A percentile compares a stretch with the other conserved stretches of the same genome.
Conservation (phyloP, 1,140 invertebrate species). For the Eueides isabella region DNA sequence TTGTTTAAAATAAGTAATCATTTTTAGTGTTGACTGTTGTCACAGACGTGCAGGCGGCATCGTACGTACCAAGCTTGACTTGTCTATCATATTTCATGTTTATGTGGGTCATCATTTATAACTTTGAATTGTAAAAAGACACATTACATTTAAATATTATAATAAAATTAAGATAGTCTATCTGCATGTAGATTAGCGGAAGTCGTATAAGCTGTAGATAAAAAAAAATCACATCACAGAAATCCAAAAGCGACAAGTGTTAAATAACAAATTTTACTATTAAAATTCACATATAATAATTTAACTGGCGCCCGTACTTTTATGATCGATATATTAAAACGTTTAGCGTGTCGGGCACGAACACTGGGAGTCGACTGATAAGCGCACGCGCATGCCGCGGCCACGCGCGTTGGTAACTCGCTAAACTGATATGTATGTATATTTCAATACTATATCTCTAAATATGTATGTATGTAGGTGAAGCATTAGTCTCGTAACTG, state of each 20-base stretch:
- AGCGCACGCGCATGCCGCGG: slow-evolving; percentile 54
- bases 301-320: slow-evolving; percentile 3
- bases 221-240: background rate
- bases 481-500: background rate
- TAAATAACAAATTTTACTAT: background rate
- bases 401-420: slow-evolving; percentile 40
- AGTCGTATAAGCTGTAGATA: background rate
- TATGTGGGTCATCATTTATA: background rate
- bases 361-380: slow-evolving; percentile 67
- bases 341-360: slow-evolving; percentile 27
- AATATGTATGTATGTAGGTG: background rate
- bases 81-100: slow-evolving; percentile 18
- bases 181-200: no score
- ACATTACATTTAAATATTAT: background rate
- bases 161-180: background rate
- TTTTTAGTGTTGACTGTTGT: background rate
- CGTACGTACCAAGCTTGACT: background rate
- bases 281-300: background rate
- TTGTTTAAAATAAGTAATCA: background rate
- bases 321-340: slow-evolving; percentile 29
- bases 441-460: background rate
- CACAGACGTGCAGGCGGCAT: background rate
- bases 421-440: slow-evolving; percentile 25
- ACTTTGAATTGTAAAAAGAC: background rate
- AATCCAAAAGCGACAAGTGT: background rate